Percentiles rank a stretch among this genome's conserved stretches.
These are phyloP conservation scores for Meandrusa payeni DNA, from an alignment of 2,888 invertebrate species.

Conservation along the genomic window DNA sequence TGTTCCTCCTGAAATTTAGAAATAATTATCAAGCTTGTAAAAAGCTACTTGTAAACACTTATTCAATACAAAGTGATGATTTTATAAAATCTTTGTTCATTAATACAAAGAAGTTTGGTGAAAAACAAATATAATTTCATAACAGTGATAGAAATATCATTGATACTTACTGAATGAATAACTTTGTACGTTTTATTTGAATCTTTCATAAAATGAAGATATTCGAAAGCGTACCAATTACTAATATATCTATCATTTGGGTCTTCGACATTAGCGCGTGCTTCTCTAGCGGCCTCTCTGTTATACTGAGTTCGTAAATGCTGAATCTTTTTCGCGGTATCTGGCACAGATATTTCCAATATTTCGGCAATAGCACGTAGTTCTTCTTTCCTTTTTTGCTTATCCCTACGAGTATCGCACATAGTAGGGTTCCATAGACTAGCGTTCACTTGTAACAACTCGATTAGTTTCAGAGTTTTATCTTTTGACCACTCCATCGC, in stretches of 20 bases:
- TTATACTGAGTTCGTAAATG: conserved; percentile 82
- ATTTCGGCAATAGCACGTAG: conserved; percentile 60
- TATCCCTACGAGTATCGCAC: conserved; percentile 64
- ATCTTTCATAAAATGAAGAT: conserved; percentile 81
- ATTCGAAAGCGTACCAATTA: conserved; percentile 81
- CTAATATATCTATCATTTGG: conserved; percentile 76
- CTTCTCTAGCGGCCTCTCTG: conserved; percentile 79
- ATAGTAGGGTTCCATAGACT: conserved; percentile 67
- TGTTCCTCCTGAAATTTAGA: conserved; percentile 53
- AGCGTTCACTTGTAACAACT: conserved; percentile 65
- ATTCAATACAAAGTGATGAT: neutral
- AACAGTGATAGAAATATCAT: too few species aligned
- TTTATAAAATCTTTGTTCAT: neutral
- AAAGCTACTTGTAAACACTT: neutral
- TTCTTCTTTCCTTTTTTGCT: conserved; percentile 70
- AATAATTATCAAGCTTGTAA: neutral
- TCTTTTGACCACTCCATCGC: conserved; percentile 76
- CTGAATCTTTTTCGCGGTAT: conserved; percentile 81
- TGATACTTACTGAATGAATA: conserved; percentile 55
- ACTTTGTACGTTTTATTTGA: conserved; percentile 71
- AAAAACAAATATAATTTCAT: too few species aligned
- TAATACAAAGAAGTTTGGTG: conserved; percentile 36
- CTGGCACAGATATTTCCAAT: conserved; percentile 60
- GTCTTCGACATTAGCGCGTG: conserved; percentile 68
- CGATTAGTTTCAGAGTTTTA: conserved; percentile 68